Evolutionary conservation across 1,140 invertebrate species (phyloP).

Genomic region (Chironomus striatipennis): DNA sequence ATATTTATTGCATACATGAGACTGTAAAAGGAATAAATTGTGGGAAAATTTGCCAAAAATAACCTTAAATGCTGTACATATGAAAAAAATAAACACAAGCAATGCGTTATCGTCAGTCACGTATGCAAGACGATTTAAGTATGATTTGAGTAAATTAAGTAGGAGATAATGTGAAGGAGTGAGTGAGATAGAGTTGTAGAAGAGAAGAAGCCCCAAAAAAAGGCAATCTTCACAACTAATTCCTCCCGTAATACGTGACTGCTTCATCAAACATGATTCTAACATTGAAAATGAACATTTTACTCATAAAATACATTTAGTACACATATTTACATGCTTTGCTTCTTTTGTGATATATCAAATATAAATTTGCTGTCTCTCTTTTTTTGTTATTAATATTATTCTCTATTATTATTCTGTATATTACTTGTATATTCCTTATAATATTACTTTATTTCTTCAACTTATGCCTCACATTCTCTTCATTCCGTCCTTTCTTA

Average conservation of each 20-base stretch:
- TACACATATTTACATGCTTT: slow-evolving; percentile 22
- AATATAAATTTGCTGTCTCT: not conserved
- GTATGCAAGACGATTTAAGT: not conserved
- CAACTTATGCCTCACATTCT: too few relatives aligned
- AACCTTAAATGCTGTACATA: too few relatives aligned
- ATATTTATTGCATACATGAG: too few relatives aligned
- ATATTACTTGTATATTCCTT: too few relatives aligned
- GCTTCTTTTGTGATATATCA: slow-evolving; percentile 2
- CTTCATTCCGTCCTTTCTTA: too few relatives aligned
- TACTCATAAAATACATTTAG: slow-evolving; percentile 19
- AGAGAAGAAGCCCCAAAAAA: not conserved
- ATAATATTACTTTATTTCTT: too few relatives aligned
- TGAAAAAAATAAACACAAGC: not conserved
- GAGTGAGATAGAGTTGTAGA: not conserved
- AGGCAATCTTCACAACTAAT: slow-evolving; percentile 17
- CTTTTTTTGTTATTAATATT: not conserved
- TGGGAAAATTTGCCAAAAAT: too few relatives aligned
- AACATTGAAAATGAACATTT: slow-evolving; percentile 18
- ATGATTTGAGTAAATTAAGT: slow-evolving; percentile 14
- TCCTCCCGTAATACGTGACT: slow-evolving; percentile 19
- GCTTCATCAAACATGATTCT: slow-evolving; percentile 16
- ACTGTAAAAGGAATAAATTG: too few relatives aligned
- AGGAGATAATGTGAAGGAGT: slow-evolving; percentile 5
- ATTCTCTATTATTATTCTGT: too few relatives aligned
- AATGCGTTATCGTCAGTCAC: not conserved